Conservation (phyloP, 2,888 invertebrate genomes). For the Stenurella melanura region DNA sequence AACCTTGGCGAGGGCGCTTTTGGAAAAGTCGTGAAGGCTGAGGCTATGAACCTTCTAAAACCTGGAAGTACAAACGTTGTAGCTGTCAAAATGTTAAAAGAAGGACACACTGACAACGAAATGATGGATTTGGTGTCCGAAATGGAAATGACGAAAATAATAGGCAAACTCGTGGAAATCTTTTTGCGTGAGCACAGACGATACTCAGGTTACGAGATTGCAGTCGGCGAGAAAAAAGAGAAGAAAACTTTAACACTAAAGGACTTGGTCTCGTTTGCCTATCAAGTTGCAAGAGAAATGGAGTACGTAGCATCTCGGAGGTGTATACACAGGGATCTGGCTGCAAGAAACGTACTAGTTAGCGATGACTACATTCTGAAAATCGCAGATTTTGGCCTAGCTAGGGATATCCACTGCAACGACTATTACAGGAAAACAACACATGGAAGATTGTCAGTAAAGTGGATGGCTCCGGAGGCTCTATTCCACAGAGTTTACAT, state of each 20-base stretch:
- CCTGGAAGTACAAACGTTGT: constrained; percentile 85
- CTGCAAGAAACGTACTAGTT: constrained; percentile 97
- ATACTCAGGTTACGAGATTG: constrained; percentile 82
- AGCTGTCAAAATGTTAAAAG: constrained; percentile 99
- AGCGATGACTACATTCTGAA: constrained; percentile 95
- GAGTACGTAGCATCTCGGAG: constrained; percentile 96
- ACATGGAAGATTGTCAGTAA: constrained; percentile 96
- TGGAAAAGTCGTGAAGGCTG: constrained; percentile 95
- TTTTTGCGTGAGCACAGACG: constrained; percentile 93
- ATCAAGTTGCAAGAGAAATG: constrained; percentile 98
- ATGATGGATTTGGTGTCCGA: constrained; percentile 97
- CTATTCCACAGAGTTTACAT: constrained; percentile 96
- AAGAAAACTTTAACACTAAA: constrained; percentile 89
- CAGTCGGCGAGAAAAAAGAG: constrained; percentile 80
- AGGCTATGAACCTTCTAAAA: constrained; percentile 83
- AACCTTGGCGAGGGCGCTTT: constrained; percentile 98
- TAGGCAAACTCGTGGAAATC: constrained; percentile 97
- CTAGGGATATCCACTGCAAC: constrained; percentile 94
- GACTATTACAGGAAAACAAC: constrained; percentile 98
- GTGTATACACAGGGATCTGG: constrained; percentile 98
- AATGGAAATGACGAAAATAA: constrained; percentile 99
- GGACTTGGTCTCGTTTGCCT: constrained; percentile 96
- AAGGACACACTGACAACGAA: constrained; percentile 97
- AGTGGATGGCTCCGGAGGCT: constrained; percentile 99
- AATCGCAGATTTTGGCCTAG: constrained; percentile 98